Conservation (phyloP, 2,113 vertebrate genomes). For the Macquaria australasica region DNA sequence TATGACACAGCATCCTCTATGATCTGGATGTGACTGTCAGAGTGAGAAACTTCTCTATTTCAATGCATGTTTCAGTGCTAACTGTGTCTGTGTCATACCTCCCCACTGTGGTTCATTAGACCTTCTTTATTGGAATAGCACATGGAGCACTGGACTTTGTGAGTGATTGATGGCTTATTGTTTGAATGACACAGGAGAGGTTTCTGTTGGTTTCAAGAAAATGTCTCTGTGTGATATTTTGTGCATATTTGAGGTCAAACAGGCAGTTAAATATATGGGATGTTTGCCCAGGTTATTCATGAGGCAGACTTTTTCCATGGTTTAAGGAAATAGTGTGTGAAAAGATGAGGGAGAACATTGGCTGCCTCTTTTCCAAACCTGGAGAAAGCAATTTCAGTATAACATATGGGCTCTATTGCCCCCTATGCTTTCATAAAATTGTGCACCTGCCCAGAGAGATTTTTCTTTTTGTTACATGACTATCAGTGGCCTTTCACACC, state of each 20-base stretch:
- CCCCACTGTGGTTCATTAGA: slow-evolving; percentile 35
- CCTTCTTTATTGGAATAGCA: slow-evolving; percentile 50
- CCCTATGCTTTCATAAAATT: slow-evolving; percentile 58
- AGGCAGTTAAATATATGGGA: slow-evolving; percentile 61
- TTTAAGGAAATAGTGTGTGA: slow-evolving; percentile 60
- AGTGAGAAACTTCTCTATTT: slow-evolving; percentile 19
- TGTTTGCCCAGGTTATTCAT: slow-evolving; percentile 59
- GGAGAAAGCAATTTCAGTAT: slow-evolving; percentile 11
- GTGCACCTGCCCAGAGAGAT: slow-evolving; percentile 75
- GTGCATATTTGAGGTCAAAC: slow-evolving; percentile 68
- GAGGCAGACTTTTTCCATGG: slow-evolving; percentile 54
- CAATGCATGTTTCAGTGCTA: slow-evolving; percentile 14
- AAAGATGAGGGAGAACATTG: slow-evolving; percentile 47
- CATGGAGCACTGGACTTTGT: slow-evolving; percentile 29
- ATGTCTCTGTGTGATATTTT: slow-evolving; percentile 53
- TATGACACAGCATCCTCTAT: slow-evolving; percentile 18
- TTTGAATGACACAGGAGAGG: slow-evolving; percentile 61
- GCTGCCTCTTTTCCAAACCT: slow-evolving; percentile 38
- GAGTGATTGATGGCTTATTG: slow-evolving; percentile 56
- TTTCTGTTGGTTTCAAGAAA: slow-evolving; percentile 52
- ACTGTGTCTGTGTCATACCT: slow-evolving; percentile 30
- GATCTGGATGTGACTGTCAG: slow-evolving; percentile 16
- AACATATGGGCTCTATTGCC: slow-evolving; percentile 14
- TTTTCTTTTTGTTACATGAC: slow-evolving; percentile 53
- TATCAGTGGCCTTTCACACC: slow-evolving; percentile 64